Conservation (phyloP, 2,888 invertebrate species). For the Scrobipalpa atriplicella region DNA sequence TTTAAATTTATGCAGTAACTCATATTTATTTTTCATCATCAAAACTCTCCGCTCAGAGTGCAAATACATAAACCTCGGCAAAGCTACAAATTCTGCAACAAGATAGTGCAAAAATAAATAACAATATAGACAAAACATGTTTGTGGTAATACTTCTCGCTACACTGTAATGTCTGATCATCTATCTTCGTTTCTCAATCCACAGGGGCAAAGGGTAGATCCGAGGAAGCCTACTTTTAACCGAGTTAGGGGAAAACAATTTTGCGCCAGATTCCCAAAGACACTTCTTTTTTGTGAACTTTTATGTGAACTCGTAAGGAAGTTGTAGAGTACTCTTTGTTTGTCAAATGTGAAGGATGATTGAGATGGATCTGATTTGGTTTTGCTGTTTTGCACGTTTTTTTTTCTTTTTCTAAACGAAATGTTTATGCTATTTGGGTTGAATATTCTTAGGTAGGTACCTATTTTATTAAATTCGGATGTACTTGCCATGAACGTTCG, state of each 20-base stretch:
- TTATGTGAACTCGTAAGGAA: conserved; percentile 27
- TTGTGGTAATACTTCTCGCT: conserved; percentile 33
- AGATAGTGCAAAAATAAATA: conserved; percentile 36
- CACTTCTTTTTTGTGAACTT: conserved; percentile 40
- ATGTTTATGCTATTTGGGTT: background rate
- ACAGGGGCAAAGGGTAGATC: conserved; percentile 51
- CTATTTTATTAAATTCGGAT: too few relatives aligned
- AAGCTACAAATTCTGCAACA: background rate
- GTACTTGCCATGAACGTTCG: too few relatives aligned
- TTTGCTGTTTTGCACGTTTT: background rate
- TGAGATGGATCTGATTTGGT: conserved; percentile 10
- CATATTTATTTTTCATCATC: too few relatives aligned
- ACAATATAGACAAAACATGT: conserved; percentile 34
- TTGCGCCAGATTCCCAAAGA: conserved; percentile 49
- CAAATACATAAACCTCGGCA: too few relatives aligned
- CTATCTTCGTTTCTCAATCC: conserved; percentile 68
- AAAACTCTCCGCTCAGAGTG: too few relatives aligned
- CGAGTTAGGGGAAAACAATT: conserved; percentile 43
- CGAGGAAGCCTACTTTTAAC: conserved; percentile 43
- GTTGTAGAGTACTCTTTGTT: conserved; percentile 20
- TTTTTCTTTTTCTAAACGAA: background rate
- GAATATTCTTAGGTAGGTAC: background rate
- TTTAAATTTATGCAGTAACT: too few relatives aligned
- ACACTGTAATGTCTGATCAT: conserved; percentile 57
- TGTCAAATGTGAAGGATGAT: conserved; percentile 11